Conservation (phyloP, 2,888 invertebrate genomes). For the Apamea monoglypha region DNA sequence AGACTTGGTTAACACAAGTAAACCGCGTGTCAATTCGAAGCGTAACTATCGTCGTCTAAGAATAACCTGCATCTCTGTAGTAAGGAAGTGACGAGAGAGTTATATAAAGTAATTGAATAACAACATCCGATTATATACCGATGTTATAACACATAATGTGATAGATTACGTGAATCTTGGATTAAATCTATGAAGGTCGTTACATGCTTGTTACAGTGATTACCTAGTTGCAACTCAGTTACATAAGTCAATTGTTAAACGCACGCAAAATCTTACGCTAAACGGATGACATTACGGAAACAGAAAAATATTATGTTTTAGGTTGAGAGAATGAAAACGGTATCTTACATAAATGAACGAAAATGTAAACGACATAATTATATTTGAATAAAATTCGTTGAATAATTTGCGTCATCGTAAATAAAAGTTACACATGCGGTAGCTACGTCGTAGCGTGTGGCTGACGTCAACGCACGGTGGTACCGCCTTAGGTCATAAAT, state of each 20-base stretch:
- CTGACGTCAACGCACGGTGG: conserved; percentile 39
- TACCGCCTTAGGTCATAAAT: too few species aligned
- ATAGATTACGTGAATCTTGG: conserved; percentile 5
- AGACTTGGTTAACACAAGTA: neutral
- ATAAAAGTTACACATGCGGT: conserved; percentile 16
- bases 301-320: neutral
- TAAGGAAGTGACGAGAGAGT: neutral
- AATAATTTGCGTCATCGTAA: neutral
- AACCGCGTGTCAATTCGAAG: neutral
- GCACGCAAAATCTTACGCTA: neutral
- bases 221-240: neutral
- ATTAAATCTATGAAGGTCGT: neutral
- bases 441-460: conserved; percentile 42
- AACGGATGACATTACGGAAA: neutral
- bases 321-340: neutral
- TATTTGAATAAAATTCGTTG: neutral
- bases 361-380: too few species aligned
- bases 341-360: neutral
- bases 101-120: conserved; percentile 5
- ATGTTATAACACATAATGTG: neutral
- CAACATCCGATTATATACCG: neutral
- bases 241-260: neutral
- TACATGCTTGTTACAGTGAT: neutral
- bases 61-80: neutral
- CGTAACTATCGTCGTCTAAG: neutral